Base-by-base conservation (phyloP, 2,797 vertebrate species). In the Microtus obscurus region DNA sequence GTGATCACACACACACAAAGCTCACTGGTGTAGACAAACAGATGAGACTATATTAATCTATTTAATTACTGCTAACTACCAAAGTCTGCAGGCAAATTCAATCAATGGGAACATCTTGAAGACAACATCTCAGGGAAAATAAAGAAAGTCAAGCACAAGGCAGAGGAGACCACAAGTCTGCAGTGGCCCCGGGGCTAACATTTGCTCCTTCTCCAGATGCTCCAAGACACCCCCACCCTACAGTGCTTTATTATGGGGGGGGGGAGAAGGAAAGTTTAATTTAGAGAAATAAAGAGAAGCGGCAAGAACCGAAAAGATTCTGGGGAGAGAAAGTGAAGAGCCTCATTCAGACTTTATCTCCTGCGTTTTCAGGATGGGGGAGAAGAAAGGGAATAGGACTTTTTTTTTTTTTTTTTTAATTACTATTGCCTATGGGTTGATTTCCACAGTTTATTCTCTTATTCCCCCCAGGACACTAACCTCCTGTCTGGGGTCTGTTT, bases 11-110 rank as follows among this genome's bases (percentile, higher is more conserved):
- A 40, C 34, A 40, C 37, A 40, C 37, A 19, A 31, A 13, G 29
- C 71, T 51, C 14, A 31, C 48, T 93, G 85, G 61, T 95, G 91
- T n/a, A 79, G 93, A 85, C 48, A 95, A 71, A 91, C 71, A 76
- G 63, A 91, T 23, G 90, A 82, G 37, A 45, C 27, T 87, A 43
- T 67, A 77, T 67, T 94, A 80, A 88, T 91, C 94, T 93, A 1
- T 63, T 67, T 91, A 91, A 93, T 45, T 89, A 95, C 93, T 69
- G 29, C 53, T 92, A 92, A 86, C 61, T 51, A 91, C 43, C 29
- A 89, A 2, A 17, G 43, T 87, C 43, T 61, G 63, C 80, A 87
- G 94, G 93, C 91, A 90, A 87, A 90, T 78, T 74, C 83, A 93
- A 37, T 94, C 93, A 71, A 16, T 71, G 63, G 69, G 78, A 95